Evolutionary conservation across 2,113 vertebrate species (phyloP).

Genomic region (Polypterus senegalus): DNA sequence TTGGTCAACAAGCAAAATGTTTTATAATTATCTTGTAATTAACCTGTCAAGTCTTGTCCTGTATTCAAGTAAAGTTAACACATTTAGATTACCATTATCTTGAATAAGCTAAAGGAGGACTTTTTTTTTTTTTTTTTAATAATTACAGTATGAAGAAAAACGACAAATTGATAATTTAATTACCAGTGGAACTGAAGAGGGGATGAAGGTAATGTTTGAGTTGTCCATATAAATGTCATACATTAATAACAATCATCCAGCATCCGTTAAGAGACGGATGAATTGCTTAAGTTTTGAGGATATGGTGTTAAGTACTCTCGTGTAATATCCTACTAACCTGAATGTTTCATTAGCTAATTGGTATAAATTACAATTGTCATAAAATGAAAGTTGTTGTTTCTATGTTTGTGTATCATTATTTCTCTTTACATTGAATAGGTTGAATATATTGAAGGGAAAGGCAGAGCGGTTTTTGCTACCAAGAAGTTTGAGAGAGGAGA

Average conservation of each 20-base stretch:
- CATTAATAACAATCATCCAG: neutral
- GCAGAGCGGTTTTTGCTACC: conserved; percentile 78
- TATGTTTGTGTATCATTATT: neutral
- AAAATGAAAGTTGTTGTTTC: neutral
- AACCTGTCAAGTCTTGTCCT: no score
- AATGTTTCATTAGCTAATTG: neutral
- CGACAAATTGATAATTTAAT: conserved; percentile 72
- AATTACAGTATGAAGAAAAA: conserved; percentile 68
- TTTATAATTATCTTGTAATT: neutral
- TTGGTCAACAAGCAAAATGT: neutral
- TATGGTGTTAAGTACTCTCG: neutral
- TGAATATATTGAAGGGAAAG: conserved; percentile 77
- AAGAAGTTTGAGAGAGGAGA: conserved; percentile 77
- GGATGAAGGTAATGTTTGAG: conserved; percentile 65
- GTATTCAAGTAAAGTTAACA: no score
- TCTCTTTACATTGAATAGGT: conserved; percentile 47
- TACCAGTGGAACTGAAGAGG: conserved; percentile 71
- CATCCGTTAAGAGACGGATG: neutral
- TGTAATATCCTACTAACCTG: neutral
- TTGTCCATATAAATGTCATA: neutral
- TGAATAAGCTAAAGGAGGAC: no score
- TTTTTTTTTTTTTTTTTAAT: conserved; percentile 20
- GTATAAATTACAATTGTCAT: neutral
- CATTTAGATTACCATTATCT: no score
- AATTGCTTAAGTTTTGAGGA: neutral